Evolutionary conservation across 1,140 invertebrate genomes (phyloP), one percentile per base, ranked within the genome.

Genomic region (Reticulitermes speratus): DNA sequence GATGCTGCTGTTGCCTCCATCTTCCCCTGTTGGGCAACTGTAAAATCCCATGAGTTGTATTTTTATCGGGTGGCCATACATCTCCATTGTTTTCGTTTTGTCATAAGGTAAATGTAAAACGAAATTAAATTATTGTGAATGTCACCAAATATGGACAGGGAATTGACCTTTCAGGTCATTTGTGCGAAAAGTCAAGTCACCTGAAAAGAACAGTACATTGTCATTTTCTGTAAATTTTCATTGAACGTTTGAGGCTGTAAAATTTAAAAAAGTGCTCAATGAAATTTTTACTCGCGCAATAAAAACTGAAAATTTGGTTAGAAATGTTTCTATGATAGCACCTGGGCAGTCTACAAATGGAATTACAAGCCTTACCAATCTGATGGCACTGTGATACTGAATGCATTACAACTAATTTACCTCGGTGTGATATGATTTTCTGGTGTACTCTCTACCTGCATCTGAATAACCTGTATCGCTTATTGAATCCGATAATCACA

Each of bases 1-100:
- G 65, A 75, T 75, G 65, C 65, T 75, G 65, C 65, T 75, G 25
- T 75, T 75, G 65, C 65, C 65, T 75, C 65, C 65, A 75, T 75
- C 65, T 75, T 75, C 65, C 65, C 65, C n/a, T 6, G 65, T 30
- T 75, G 25, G 65, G 65, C 65, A 75, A 75, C 65, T 75, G 65
- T 75, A 75, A 75, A 75, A 75, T 75, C 65, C 65, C 65, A 75
- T 75, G 65, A 25, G 65, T 75, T 75, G 25, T 75, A 75, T 75
- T 75, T 75, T 75, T 75, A 75, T 75, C 25, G 65, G 65, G n/a
- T 75, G n/a, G 25, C 65, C 65, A 75, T 75, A 75, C 65, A 75
- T 75, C 65, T 75, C 65, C 65, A 75, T 30, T 75, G 65, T 30
- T 75, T 75, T 75, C n/a, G 25, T 75, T 75, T 75, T 75, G 25